Percentiles rank a stretch among this genome's conserved stretches.
phyloP scores from a whole-genome alignment of 2,113 vertebrate species.

The pig (Sus scrofa) region DNA sequence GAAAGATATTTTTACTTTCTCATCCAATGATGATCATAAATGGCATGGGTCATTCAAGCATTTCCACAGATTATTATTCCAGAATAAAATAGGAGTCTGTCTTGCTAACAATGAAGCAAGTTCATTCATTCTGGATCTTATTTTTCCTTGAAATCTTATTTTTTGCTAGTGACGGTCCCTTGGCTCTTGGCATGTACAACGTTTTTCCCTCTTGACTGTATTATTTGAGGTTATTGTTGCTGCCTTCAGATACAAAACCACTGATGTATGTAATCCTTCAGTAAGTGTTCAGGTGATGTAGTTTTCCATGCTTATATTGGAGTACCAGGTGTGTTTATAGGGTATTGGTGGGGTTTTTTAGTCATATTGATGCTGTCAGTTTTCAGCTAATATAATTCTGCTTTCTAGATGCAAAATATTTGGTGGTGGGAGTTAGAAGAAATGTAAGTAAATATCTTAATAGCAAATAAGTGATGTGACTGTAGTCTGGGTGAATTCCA shows the following conservation, averaged over 20 bases:
- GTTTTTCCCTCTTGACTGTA: not conserved
- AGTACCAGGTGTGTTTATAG: not conserved
- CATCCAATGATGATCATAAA: not conserved
- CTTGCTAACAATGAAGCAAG: slow-evolving; percentile 14
- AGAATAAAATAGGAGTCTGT: not conserved
- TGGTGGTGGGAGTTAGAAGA: not conserved
- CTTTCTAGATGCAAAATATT: not conserved
- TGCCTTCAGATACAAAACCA: not conserved
- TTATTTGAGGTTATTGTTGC: not conserved
- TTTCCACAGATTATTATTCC: not conserved
- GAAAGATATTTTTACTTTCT: not conserved
- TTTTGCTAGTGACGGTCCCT: not conserved
- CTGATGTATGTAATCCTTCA: not conserved
- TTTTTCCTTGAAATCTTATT: not conserved
- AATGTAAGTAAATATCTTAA: slow-evolving; percentile 34
- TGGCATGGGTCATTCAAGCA: not conserved
- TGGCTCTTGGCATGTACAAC: not conserved
- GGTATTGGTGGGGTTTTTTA: not conserved
- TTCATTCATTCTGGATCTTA: not conserved
- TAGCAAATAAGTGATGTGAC: slow-evolving; percentile 9
- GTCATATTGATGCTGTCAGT: not conserved
- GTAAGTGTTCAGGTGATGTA: not conserved
- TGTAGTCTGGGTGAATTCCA: slow-evolving; percentile 13
- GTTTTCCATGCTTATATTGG: not conserved
- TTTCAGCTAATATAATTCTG: slow-evolving; percentile 11